Evolutionary conservation across 2,888 invertebrate genomes (phyloP).

Genomic region (Ethmia dodecea): DNA sequence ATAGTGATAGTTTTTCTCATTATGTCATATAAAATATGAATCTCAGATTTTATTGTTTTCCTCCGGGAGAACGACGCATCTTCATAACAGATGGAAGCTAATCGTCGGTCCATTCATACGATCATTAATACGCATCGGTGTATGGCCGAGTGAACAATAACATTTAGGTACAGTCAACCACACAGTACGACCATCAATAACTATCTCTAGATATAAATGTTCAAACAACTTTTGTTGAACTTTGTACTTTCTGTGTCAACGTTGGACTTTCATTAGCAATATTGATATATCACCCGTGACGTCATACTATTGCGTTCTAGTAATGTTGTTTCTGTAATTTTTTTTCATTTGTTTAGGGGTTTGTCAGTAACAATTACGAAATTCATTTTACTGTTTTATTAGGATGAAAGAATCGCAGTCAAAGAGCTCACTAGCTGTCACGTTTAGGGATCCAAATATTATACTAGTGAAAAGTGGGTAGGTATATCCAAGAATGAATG

Average conservation of each 20-base stretch:
- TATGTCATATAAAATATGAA: no score
- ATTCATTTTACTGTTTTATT: no score
- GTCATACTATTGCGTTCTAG: conserved; percentile 17
- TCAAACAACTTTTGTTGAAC: neutral
- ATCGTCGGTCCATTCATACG: conserved; percentile 42
- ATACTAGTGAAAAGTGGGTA: no score
- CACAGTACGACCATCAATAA: conserved; percentile 10
- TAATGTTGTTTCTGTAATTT: conserved; percentile 16
- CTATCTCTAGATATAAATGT: neutral
- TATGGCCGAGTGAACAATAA: conserved; percentile 56
- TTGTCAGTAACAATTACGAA: no score
- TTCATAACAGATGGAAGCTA: conserved; percentile 60
- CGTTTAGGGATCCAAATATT: no score
- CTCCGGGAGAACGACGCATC: conserved; percentile 34
- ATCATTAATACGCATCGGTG: conserved; percentile 68
- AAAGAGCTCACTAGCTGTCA: no score
- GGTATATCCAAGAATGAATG: no score
- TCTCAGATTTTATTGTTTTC: conserved; percentile 23
- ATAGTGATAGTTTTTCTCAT: no score
- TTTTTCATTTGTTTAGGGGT: conserved; percentile 18
- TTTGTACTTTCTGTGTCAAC: conserved; percentile 26
- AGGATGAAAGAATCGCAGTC: no score
- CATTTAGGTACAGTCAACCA: conserved; percentile 29
- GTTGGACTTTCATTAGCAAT: conserved; percentile 53
- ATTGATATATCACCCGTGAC: conserved; percentile 55